Base-by-base conservation (phyloP, 30 jellyfish, hydroid and myxozoan genomes). In the Turritopsis rubra region DNA sequence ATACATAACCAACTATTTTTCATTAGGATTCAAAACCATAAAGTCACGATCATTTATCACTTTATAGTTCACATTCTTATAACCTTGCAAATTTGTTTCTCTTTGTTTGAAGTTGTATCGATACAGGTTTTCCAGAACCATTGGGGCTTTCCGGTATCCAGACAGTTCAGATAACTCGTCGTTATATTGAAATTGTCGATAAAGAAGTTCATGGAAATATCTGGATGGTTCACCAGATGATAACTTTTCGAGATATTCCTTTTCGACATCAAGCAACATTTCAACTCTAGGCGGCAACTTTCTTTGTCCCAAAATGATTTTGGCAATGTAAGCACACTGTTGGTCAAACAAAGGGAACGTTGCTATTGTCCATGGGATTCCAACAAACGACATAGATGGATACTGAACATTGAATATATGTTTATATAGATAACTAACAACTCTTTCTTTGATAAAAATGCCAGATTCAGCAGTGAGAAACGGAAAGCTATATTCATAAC, bases 361-460 rank as follows among this genome's bases (percentile, higher is more conserved):
- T 71, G 90, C 81, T 22, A 85, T 85, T 74, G 85, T 26, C 25
- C 53, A 53, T 7, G 84, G 85, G 20, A 91, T n/a, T 7, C 97
- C 97, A n/a, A 91, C 81, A 68, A 91, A 79, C 16, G 92, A 74
- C 88, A 91, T 73, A 0, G 93, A 74, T 29, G 97, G 97, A 65
- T 86, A 80, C 22, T 20, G 23, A 7, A 80, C 78, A 87, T 86
- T 75, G 86, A 91, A 86, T 23, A 91, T 25, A n/a, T 91, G 97
- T 31, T 91, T 83, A 78, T 91, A 91, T n/a, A 91, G 88, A 29
- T 89, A 86, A 21, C 24, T 18, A 41, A 79, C 66, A 41, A 89
- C 88, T 60, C 91, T 79, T n/a, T 81, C 89, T 1, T 85, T 78
- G 17, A 72, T 52, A 9, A 77, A 79, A 1, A 91, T 54, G 27